A percentile compares a stretch with the other conserved stretches of the same genome.
These are phyloP conservation scores for Neotoxoptera formosana DNA, from an alignment of 1,140 invertebrate genomes.

Conservation along the genomic window DNA sequence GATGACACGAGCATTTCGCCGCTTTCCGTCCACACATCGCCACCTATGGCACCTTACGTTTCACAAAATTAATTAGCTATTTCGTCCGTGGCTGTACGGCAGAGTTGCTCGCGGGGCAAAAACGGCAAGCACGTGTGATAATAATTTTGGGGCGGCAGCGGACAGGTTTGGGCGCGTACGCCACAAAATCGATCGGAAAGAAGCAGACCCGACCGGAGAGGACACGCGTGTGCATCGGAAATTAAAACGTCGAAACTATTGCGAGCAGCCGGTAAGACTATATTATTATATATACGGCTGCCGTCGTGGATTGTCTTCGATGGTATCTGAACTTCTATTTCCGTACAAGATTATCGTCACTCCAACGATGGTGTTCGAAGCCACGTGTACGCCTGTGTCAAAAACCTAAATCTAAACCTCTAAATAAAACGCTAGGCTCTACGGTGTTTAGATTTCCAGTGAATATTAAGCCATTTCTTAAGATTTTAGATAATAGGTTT, in stretches of 20 bases:
- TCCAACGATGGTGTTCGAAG: not conserved
- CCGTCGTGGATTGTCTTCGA: not conserved
- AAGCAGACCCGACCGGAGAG: not conserved
- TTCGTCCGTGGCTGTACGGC: not conserved
- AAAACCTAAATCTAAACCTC: not conserved
- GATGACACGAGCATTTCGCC: not conserved
- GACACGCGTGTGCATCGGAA: not conserved
- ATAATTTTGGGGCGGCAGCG: not conserved
- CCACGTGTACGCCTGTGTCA: not conserved
- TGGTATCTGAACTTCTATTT: not conserved
- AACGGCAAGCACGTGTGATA: not conserved
- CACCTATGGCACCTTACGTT: not conserved
- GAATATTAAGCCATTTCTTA: not conserved
- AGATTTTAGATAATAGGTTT: not conserved
- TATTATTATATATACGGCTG: not conserved
- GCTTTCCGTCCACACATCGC: not conserved
- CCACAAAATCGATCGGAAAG: slow-evolving; percentile 5
- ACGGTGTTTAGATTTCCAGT: not conserved
- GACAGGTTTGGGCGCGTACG: not conserved
- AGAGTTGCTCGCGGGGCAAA: not conserved
- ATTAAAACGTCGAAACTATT: not conserved
- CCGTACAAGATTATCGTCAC: not conserved
- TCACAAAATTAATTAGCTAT: not conserved
- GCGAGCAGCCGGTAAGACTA: not conserved
- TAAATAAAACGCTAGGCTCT: not conserved